phyloP scores from a whole-genome alignment of 1,140 invertebrate species.

The Lordiphosa stackelbergi region DNA sequence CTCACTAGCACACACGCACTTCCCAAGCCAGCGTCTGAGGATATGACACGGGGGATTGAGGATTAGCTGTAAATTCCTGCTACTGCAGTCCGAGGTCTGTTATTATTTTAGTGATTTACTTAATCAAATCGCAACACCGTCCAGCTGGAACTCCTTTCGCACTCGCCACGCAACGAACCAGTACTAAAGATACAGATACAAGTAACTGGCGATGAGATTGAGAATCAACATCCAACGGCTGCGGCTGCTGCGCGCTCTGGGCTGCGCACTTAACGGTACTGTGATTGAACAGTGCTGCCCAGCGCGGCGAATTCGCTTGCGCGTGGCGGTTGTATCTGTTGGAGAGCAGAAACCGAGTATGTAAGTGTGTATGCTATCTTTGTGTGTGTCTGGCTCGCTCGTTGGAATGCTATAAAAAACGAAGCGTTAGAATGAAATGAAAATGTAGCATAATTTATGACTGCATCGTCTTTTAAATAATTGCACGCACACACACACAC shows the following conservation, averaged over 20 bases:
- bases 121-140: slow-evolving; percentile 36
- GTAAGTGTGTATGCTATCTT: slow-evolving; percentile 2
- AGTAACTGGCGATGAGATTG: slow-evolving; percentile 22
- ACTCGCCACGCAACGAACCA: slow-evolving; percentile 61
- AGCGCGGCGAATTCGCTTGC: slow-evolving; percentile 32
- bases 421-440: slow-evolving; percentile 74
- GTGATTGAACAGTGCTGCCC: slow-evolving; percentile 33
- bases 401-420: slow-evolving; percentile 73
- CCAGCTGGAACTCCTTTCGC: slow-evolving; percentile 13
- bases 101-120: slow-evolving; percentile 32
- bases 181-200: slow-evolving; percentile 62
- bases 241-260: slow-evolving; percentile 55
- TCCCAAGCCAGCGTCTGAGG: too few species aligned
- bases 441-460: slow-evolving; percentile 75
- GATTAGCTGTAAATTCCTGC: too few species aligned
- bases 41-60: too few species aligned
- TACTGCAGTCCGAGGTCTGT: slow-evolving; percentile 4
- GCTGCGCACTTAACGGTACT: slow-evolving; percentile 35
- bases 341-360: neutral
- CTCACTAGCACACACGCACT: too few species aligned
- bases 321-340: slow-evolving; percentile 25
- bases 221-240: slow-evolving; percentile 45
- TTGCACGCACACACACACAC: slow-evolving; percentile 62
- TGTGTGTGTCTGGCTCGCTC: slow-evolving; percentile 35
- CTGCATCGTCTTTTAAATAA: slow-evolving; percentile 75